phyloP scores from a whole-genome alignment of 2,113 vertebrate species.

The Vulpes ferrilata region DNA sequence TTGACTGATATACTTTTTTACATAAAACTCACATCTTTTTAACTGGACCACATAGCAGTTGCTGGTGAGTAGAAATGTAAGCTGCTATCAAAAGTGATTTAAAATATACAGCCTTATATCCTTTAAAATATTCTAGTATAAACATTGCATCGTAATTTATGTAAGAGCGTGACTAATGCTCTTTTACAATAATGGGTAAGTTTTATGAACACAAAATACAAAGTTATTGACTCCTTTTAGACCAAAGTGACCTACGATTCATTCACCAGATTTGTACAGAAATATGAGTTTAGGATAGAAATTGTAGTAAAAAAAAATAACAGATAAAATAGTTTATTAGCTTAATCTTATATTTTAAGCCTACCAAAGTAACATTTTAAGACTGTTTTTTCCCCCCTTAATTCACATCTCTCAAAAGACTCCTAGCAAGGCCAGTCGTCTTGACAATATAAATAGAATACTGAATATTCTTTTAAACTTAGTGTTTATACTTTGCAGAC shows the following conservation, averaged over 20 bases:
- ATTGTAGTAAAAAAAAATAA: slow-evolving; percentile 1
- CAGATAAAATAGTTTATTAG: slow-evolving; percentile 39
- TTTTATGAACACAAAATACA: slow-evolving; percentile 40
- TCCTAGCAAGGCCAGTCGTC: neutral
- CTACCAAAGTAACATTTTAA: neutral
- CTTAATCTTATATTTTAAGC: slow-evolving; percentile 12
- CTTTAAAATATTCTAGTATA: slow-evolving; percentile 26
- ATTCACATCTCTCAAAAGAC: slow-evolving; percentile 48
- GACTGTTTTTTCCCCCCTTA: neutral
- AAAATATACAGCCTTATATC: slow-evolving; percentile 24
- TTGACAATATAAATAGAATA: slow-evolving; percentile 41
- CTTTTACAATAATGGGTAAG: slow-evolving; percentile 4
- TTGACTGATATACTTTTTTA: slow-evolving; percentile 52
- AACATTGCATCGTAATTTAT: slow-evolving; percentile 34
- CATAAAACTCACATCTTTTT: slow-evolving; percentile 47
- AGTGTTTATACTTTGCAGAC: neutral
- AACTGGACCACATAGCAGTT: slow-evolving; percentile 44
- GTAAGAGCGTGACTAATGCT: slow-evolving; percentile 3
- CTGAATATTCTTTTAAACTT: slow-evolving; percentile 52
- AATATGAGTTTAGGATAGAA: slow-evolving; percentile 12
- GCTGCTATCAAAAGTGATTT: slow-evolving; percentile 38
- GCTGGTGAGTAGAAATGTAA: slow-evolving; percentile 48
- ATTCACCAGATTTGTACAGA: slow-evolving; percentile 16
- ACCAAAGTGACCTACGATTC: neutral
- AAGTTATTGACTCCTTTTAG: slow-evolving; percentile 34